Conservation (phyloP, 2,113 vertebrate genomes). For the Petrocephalus zakoni region DNA sequence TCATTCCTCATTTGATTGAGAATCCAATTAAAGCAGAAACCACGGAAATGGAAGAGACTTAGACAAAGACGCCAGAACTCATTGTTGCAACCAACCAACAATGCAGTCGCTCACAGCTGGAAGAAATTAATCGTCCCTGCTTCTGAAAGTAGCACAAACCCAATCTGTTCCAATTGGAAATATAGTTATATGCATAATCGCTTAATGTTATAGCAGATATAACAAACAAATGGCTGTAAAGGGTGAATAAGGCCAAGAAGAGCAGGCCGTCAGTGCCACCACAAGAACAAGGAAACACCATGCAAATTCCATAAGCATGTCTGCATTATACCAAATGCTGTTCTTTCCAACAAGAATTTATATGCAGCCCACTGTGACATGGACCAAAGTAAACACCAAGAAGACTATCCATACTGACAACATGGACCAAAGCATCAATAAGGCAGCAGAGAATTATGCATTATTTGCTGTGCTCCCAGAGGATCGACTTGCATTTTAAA, state of each 20-base stretch:
- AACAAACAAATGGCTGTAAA: background rate
- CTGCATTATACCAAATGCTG: background rate
- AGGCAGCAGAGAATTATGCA: background rate
- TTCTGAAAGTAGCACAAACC: background rate
- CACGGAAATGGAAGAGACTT: background rate
- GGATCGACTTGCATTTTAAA: background rate
- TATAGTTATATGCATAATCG: background rate
- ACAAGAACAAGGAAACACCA: background rate
- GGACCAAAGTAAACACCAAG: background rate
- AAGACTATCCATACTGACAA: background rate
- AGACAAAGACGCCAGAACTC: background rate
- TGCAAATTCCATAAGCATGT: background rate
- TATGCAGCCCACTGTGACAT: background rate
- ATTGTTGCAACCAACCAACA: background rate
- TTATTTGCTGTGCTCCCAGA: background rate
- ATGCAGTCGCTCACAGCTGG: background rate
- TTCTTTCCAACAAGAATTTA: background rate
- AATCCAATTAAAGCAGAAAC: background rate
- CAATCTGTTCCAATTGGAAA: background rate
- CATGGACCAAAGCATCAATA: background rate
- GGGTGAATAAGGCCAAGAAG: background rate
- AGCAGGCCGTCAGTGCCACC: background rate
- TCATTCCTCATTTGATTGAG: background rate
- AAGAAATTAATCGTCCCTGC: background rate
- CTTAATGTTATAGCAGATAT: background rate